Conservation (phyloP, 2,113 vertebrate species). For the Poeciliopsis occidentalis region DNA sequence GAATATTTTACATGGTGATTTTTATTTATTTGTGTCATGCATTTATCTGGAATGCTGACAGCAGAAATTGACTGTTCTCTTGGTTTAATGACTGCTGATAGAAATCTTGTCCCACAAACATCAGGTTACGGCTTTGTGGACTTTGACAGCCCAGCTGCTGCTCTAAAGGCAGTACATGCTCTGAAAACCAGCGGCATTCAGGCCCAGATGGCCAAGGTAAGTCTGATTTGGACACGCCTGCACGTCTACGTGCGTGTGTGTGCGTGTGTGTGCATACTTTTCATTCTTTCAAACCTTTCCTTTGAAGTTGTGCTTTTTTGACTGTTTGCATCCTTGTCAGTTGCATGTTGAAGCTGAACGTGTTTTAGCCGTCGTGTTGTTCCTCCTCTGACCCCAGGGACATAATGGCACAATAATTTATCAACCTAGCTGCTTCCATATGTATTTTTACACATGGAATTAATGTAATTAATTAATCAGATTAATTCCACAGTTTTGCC, state of each 20-base stretch:
- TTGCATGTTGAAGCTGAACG: slow-evolving; percentile 53
- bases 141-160: slow-evolving; percentile 96
- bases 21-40: neutral
- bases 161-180: slow-evolving; percentile 96
- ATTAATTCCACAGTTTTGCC: slow-evolving; percentile 3
- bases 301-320: slow-evolving; percentile 31
- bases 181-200: slow-evolving; percentile 96
- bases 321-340: slow-evolving; percentile 21
- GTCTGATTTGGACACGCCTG: slow-evolving; percentile 41
- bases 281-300: slow-evolving; percentile 48
- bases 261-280: slow-evolving; percentile 42
- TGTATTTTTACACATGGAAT: too few relatives aligned
- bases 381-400: slow-evolving; percentile 67
- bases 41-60: neutral
- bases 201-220: slow-evolving; percentile 99
- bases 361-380: slow-evolving; percentile 72
- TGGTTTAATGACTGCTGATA: slow-evolving; percentile 4
- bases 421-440: too few relatives aligned
- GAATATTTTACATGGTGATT: neutral
- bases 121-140: slow-evolving; percentile 99
- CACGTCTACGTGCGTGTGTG: slow-evolving; percentile 20
- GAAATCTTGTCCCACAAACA: slow-evolving; percentile 50
- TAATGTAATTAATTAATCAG: neutral
- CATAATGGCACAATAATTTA: neutral
- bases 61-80: neutral